phyloP scores from a whole-genome alignment of 2,888 invertebrate species.

The Acronicta psi region DNA sequence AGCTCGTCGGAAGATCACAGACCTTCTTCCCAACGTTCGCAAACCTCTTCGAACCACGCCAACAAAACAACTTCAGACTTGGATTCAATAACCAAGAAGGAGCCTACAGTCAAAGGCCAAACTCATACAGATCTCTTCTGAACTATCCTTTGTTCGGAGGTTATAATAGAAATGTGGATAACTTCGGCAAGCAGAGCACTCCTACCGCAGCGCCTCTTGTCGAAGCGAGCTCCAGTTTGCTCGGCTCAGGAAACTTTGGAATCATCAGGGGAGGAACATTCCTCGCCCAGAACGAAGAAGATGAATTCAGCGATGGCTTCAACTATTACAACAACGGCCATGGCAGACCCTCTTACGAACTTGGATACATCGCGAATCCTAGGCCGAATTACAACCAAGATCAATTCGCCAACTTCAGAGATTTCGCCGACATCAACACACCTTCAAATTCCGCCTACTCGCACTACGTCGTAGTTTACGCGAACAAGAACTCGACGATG shows the following conservation, averaged over 20 bases:
- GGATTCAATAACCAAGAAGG: slow-evolving; percentile 89
- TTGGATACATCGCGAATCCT: slow-evolving; percentile 91
- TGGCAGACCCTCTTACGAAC: slow-evolving; percentile 91
- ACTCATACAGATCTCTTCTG: slow-evolving; percentile 82
- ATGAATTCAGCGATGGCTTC: slow-evolving; percentile 89
- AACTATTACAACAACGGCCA: slow-evolving; percentile 92
- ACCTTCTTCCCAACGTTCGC: slow-evolving; percentile 94
- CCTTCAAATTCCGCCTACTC: slow-evolving; percentile 94
- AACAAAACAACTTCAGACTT: slow-evolving; percentile 88
- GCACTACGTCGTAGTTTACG: slow-evolving; percentile 95
- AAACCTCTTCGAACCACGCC: slow-evolving; percentile 90
- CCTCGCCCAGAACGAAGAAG: slow-evolving; percentile 93
- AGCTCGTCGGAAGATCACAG: slow-evolving; percentile 89
- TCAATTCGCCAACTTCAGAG: slow-evolving; percentile 96
- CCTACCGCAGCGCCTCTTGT: slow-evolving; percentile 79
- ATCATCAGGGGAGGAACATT: slow-evolving; percentile 96
- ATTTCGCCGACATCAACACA: slow-evolving; percentile 96
- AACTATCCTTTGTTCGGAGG: slow-evolving; percentile 83
- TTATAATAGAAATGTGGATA: slow-evolving; percentile 75
- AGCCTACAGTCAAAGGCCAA: slow-evolving; percentile 90
- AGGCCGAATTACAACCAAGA: slow-evolving; percentile 93
- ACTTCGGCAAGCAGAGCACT: slow-evolving; percentile 77
- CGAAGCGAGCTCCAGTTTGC: slow-evolving; percentile 89
- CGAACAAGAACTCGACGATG: slow-evolving; percentile 93
- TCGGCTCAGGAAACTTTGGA: slow-evolving; percentile 96